Evolutionary conservation across 1,140 invertebrate species (phyloP).

Genomic region (Dreissena rostriformis): DNA sequence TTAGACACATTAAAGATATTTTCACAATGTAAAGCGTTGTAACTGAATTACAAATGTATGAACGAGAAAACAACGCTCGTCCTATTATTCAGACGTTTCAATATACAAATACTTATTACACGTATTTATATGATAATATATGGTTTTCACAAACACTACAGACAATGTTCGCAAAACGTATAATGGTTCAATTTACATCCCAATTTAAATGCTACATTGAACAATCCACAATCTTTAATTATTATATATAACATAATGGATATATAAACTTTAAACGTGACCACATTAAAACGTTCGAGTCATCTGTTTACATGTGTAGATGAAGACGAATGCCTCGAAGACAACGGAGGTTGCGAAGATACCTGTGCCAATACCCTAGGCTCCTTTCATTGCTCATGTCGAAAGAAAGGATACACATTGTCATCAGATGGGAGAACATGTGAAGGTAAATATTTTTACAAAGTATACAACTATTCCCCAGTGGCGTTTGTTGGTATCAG

Average conservation of each 20-base stretch:
- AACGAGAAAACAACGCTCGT: background rate
- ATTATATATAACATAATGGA: background rate
- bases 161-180: too few species aligned
- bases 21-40: too few species aligned
- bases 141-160: background rate
- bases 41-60: too few species aligned
- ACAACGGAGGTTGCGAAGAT: constrained; percentile 71
- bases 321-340: constrained; percentile 59
- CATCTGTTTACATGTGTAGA: constrained; percentile 64
- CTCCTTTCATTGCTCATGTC: constrained; percentile 71
- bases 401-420: constrained; percentile 65
- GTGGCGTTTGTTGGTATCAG: too few species aligned
- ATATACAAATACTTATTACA: constrained; percentile 19
- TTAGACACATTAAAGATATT: too few species aligned
- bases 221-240: background rate
- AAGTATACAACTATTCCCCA: background rate
- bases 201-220: background rate
- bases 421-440: constrained; percentile 78
- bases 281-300: background rate
- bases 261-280: background rate
- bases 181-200: background rate
- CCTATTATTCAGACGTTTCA: background rate
- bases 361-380: constrained; percentile 70
- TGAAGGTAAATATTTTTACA: constrained; percentile 70
- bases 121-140: background rate